Percentiles rank a stretch among this genome's conserved stretches.
These are phyloP conservation scores for Oscheius sp. DNA, from an alignment of 2,888 invertebrate genomes.

Conservation along the genomic window DNA sequence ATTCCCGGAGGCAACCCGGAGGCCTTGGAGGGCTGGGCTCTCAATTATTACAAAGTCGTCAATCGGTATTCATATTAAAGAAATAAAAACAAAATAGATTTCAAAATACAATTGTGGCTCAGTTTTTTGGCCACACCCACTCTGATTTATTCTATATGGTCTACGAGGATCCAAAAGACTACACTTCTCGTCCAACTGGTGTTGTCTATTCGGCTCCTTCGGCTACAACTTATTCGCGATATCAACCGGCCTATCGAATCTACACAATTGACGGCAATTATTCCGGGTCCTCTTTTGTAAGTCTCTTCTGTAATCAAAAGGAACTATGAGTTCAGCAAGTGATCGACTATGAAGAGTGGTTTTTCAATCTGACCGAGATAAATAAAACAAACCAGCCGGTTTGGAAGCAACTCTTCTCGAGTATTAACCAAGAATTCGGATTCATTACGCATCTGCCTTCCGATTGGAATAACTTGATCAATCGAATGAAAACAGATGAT, in stretches of 20 bases:
- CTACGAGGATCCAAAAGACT: slow-evolving; percentile 71
- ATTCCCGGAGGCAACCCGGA: slow-evolving; percentile 81
- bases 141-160: slow-evolving; percentile 91
- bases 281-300: slow-evolving; percentile 38
- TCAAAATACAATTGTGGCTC: slow-evolving; percentile 79
- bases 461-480: slow-evolving; percentile 89
- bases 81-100: slow-evolving; percentile 74
- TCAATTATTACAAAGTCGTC: slow-evolving; percentile 78
- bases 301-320: neutral
- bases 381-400: slow-evolving; percentile 1
- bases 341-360: slow-evolving; percentile 93
- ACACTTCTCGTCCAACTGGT: slow-evolving; percentile 24
- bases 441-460: slow-evolving; percentile 76
- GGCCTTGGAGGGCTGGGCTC: slow-evolving; percentile 81
- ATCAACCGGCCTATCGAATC: slow-evolving; percentile 33
- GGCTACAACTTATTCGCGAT: slow-evolving; percentile 28
- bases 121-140: slow-evolving; percentile 90
- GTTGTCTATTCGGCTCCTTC: slow-evolving; percentile 34
- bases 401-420: slow-evolving; percentile 28
- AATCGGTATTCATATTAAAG: slow-evolving; percentile 74
- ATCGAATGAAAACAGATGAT: slow-evolving; percentile 86
- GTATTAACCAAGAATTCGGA: slow-evolving; percentile 21
- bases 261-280: slow-evolving; percentile 87
- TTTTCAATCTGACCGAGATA: slow-evolving; percentile 80
- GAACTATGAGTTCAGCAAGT: slow-evolving; percentile 77